A percentile compares a stretch with the other conserved stretches of the same genome.
Evolutionary conservation across 1,140 invertebrate species (phyloP).

Genomic region (Drosophila lowei): DNA sequence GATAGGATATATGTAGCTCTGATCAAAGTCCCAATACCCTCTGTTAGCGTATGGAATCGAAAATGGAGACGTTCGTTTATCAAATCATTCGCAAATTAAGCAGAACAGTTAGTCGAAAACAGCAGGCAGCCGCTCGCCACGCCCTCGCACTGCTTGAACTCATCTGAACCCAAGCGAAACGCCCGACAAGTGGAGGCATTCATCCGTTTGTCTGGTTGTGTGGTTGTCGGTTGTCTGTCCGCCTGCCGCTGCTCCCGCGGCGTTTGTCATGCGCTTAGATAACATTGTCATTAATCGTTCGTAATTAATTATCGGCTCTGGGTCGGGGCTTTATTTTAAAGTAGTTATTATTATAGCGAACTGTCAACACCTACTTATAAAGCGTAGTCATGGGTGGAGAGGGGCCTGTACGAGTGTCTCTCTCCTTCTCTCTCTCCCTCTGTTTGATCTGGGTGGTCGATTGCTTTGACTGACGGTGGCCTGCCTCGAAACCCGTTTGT

Average conservation of each 20-base stretch:
- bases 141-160: conserved; percentile 56
- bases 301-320: conserved; percentile 71
- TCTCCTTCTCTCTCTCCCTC: too few relatives aligned
- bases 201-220: conserved; percentile 1
- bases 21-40: background rate
- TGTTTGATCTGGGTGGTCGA: conserved; percentile 43
- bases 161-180: conserved; percentile 60
- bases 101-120: conserved; percentile 40
- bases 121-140: conserved; percentile 29
- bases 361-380: conserved; percentile 74
- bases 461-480: conserved; percentile 42
- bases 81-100: conserved; percentile 60
- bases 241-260: conserved; percentile 10
- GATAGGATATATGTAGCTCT: too few relatives aligned
- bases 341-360: conserved; percentile 76
- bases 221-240: conserved; percentile 1
- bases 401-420: conserved; percentile 2
- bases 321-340: conserved; percentile 64
- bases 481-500: conserved; percentile 60
- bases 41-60: background rate
- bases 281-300: conserved; percentile 74
- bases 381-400: conserved; percentile 12
- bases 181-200: conserved; percentile 28
- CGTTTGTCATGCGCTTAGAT: conserved; percentile 68
- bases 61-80: conserved; percentile 36